phyloP scores from a whole-genome alignment of 2,797 vertebrate species.

The Podarcis lilfordi region DNA sequence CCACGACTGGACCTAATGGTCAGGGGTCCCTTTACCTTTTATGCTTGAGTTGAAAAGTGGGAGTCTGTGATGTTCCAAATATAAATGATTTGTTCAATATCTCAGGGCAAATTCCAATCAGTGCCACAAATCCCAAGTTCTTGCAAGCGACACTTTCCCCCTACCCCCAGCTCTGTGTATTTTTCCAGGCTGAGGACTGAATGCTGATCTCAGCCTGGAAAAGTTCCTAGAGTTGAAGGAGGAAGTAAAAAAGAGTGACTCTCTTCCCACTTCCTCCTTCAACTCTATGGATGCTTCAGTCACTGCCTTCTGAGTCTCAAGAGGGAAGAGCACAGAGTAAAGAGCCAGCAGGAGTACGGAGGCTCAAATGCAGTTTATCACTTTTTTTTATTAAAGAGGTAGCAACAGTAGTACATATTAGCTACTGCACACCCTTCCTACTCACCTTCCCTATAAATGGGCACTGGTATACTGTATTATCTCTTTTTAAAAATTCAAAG shows the following conservation, averaged over 20 bases:
- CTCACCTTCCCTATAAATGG: not conserved
- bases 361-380: not conserved
- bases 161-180: not conserved
- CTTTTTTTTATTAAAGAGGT: not conserved
- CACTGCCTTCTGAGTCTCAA: no score
- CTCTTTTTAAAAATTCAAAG: not conserved
- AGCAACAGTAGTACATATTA: not conserved
- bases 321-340: not conserved
- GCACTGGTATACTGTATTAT: not conserved
- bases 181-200: not conserved
- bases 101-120: no score
- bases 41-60: not conserved
- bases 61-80: not conserved
- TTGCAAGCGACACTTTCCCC: not conserved
- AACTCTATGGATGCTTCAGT: not conserved
- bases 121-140: not conserved
- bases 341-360: not conserved
- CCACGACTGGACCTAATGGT: no score
- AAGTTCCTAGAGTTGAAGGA: not conserved
- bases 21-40: no score
- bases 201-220: not conserved
- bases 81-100: not conserved
- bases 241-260: not conserved
- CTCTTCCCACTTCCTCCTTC: not conserved
- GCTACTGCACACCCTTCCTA: not conserved